phyloP scores from a whole-genome alignment of 2,888 invertebrate species.

The Vanessa cardui region DNA sequence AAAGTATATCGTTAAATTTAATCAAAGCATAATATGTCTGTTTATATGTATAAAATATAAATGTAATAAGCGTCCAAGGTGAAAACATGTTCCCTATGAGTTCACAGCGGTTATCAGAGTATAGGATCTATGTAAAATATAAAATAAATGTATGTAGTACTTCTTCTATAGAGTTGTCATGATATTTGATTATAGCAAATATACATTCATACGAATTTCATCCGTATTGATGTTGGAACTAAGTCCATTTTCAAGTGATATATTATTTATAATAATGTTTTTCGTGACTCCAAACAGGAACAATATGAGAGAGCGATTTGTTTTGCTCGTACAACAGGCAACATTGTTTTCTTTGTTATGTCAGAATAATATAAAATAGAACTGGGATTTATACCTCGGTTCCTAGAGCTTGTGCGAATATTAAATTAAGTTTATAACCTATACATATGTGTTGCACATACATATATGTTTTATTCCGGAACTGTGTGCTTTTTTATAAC shows the following conservation, averaged over 20 bases:
- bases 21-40: too few relatives aligned
- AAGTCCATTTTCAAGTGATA: background rate
- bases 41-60: too few relatives aligned
- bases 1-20: too few relatives aligned
- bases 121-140: slow-evolving; percentile 18
- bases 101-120: slow-evolving; percentile 13
- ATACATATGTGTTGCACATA: too few relatives aligned
- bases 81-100: slow-evolving; percentile 11
- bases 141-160: slow-evolving; percentile 7
- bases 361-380: slow-evolving; percentile 2
- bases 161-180: background rate
- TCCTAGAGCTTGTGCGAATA: too few relatives aligned
- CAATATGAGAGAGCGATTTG: slow-evolving; percentile 4
- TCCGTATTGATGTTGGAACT: too few relatives aligned
- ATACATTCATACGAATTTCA: too few relatives aligned
- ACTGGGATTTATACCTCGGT: background rate
- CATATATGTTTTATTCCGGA: too few relatives aligned
- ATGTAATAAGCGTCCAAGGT: too few relatives aligned
- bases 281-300: slow-evolving; percentile 9
- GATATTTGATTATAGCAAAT: too few relatives aligned
- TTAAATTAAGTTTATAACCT: too few relatives aligned
- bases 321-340: background rate
- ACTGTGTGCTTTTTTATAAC: too few relatives aligned
- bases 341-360: background rate
- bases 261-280: background rate